Evolutionary conservation across 1,140 invertebrate species (phyloP), one percentile per base, ranked within the genome.

Genomic region (Araneus ventricosus): DNA sequence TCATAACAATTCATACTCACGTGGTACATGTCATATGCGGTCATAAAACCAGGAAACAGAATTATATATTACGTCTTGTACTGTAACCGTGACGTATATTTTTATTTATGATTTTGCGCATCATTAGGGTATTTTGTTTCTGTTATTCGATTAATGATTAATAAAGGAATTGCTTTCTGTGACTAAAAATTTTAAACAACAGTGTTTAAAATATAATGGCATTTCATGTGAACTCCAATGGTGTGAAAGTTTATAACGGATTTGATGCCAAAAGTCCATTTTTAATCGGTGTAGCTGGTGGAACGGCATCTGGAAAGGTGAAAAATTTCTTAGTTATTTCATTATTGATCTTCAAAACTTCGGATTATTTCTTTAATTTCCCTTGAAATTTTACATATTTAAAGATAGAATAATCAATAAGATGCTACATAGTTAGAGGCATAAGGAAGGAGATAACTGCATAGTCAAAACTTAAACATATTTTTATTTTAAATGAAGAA

Each of bases 231-330:
- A 93, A 87, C 22, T 70, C 57, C 30, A 87, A 93, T 79, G 67
- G 67, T n/a, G 59, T 52, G 7, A 93, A 90, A 93, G 52, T 84
- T 27, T 93, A 93, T 27, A 92, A 94, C 39, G 93, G 93, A 52
- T 87, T 94, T 41, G 90, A 94, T 24, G n/a, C 86, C 30, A 98
- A 97, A 95, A 97, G 97, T 27, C 98, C 99, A 0, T 99, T 99
- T 96, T 95, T 99, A 1, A 99, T 99, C 94, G 99, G 99, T 24
- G 99, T 99, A 24, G 98, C 99, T 41, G 99, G 99, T 27, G 99
- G 99, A 57, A 99, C 99, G 10, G 99, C 99, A 5, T 99, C 98
- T 95, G 99, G 99, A 95, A 99, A 99, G 97, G 90, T 92, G 63
- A 67, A 30, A 67, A 27, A 67, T 27, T 2, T 39, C 2, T 0